Conservation (phyloP, 1,140 invertebrate genomes). For the Thaumatotibia leucotreta region DNA sequence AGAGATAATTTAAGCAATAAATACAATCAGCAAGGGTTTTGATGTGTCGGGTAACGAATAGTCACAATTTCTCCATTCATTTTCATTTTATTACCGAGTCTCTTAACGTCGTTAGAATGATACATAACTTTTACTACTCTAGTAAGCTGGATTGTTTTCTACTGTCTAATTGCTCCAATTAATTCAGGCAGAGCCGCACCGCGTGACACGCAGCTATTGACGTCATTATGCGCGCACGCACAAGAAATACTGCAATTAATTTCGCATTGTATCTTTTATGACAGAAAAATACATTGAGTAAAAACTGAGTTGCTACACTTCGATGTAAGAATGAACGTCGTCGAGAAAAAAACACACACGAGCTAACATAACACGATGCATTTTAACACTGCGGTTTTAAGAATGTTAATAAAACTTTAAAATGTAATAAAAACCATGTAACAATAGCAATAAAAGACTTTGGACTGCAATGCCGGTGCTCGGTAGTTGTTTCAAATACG, state of each 20-base stretch:
- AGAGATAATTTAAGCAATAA: too few species aligned
- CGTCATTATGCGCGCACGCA: constrained; percentile 53
- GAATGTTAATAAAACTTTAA: neutral
- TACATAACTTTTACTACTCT: constrained; percentile 48
- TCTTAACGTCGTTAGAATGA: constrained; percentile 38
- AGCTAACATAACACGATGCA: neutral
- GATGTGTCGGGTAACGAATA: too few species aligned
- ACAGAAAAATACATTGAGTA: neutral
- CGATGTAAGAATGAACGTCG: neutral
- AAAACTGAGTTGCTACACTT: neutral
- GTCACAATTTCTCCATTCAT: too few species aligned
- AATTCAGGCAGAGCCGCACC: constrained; percentile 55
- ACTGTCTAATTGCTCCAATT: constrained; percentile 64
- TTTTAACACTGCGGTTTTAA: neutral
- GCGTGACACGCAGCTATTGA: constrained; percentile 52
- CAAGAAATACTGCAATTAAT: constrained; percentile 34
- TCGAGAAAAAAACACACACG: neutral
- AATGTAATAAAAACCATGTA: too few species aligned
- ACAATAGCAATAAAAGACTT: too few species aligned
- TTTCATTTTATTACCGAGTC: too few species aligned
- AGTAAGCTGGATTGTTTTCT: constrained; percentile 69
- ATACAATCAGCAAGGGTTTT: too few species aligned
- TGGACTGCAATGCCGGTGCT: too few species aligned
- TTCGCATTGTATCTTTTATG: constrained; percentile 20
- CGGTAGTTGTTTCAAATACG: too few species aligned